Evolutionary conservation across 2,888 invertebrate species (phyloP), one percentile per base, ranked within the genome.

Genomic region (Torymus auratus): DNA sequence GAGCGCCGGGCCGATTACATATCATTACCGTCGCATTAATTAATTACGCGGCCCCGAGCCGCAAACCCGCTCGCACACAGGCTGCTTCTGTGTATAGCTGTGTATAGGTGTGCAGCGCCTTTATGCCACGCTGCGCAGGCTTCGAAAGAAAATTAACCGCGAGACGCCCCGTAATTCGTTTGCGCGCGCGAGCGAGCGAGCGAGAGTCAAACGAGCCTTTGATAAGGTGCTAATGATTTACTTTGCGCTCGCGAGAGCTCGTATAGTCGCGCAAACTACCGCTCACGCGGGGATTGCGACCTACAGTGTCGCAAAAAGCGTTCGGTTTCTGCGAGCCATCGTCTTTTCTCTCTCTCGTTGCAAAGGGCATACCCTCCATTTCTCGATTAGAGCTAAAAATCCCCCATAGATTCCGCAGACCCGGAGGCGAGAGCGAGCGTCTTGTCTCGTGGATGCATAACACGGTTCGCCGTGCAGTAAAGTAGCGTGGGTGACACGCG

Each of bases 401-500:
- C 86, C 86, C 85, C 87, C 87, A 87, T 87, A 87, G 88, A 88
- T 88, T 53, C 86, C 86, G 84, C 84, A 85, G 83, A 15, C 41
- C 7, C 7, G 41, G 41, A 41, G 14, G 53, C 12, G 56, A 7
- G 71, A 1, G 64, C 52, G n/a, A 84, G 86, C 41, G 41, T 83
- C 87, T 88, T 87, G 88, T 89, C 87, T 86, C 86, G 86, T 85
- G 85, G 86, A 89, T 88, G 88, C 89, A 89, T 89, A 89, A 90
- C 90, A 89, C 87, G 89, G 87, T 89, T 89, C 87, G 87, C 86
- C 86, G 87, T 88, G 89, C 87, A 88, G 88, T 88, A 88, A 89
- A 90, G 89, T 89, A 88, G 89, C 90, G 90, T 89, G 90, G 90
- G 90, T 91, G 90, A 90, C 89, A 88, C 86, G 86, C 83, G 83